Percentiles rank a stretch among this genome's conserved stretches.
phyloP scores from a whole-genome alignment of 2,113 vertebrate genomes.

The Synchiropus splendidus region DNA sequence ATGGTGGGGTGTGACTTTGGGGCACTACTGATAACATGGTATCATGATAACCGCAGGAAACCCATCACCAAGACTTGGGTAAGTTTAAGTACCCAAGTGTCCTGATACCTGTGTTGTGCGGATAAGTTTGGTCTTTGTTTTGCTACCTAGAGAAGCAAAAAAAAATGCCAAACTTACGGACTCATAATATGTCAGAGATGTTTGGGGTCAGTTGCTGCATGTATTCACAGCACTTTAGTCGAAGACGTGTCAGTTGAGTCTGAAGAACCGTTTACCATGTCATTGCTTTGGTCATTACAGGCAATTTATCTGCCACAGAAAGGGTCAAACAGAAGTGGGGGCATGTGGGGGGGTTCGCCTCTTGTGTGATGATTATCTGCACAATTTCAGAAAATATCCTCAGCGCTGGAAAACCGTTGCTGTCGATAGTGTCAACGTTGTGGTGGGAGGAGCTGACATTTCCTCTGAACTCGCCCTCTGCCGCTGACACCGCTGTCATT shows the following conservation, averaged over 20 bases:
- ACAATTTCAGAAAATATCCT: constrained; percentile 3
- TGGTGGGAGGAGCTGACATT: constrained; percentile 57
- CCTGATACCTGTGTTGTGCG: too few relatives aligned
- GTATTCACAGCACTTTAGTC: constrained; percentile 39
- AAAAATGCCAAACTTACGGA: too few relatives aligned
- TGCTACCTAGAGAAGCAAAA: too few relatives aligned
- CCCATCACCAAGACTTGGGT: too few relatives aligned
- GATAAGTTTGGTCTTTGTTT: too few relatives aligned
- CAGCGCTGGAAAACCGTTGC: too few relatives aligned
- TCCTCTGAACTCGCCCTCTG: constrained; percentile 46
- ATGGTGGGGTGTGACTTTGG: too few relatives aligned
- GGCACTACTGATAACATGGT: too few relatives aligned
- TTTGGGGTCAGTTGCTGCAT: background rate
- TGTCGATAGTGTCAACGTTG: constrained; percentile 32
- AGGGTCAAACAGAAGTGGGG: constrained; percentile 53
- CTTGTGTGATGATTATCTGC: constrained; percentile 44
- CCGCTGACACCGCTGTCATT: constrained; percentile 51
- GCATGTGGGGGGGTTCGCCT: constrained; percentile 42
- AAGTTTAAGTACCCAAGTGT: too few relatives aligned
- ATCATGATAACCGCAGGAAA: too few relatives aligned
- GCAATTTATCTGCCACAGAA: constrained; percentile 55
- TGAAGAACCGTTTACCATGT: constrained; percentile 25
- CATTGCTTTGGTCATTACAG: constrained; percentile 40
- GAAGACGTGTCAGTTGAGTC: constrained; percentile 38
- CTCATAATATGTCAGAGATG: too few relatives aligned